phyloP scores from a whole-genome alignment of 2,888 invertebrate species.

The Geophilus truncorum region DNA sequence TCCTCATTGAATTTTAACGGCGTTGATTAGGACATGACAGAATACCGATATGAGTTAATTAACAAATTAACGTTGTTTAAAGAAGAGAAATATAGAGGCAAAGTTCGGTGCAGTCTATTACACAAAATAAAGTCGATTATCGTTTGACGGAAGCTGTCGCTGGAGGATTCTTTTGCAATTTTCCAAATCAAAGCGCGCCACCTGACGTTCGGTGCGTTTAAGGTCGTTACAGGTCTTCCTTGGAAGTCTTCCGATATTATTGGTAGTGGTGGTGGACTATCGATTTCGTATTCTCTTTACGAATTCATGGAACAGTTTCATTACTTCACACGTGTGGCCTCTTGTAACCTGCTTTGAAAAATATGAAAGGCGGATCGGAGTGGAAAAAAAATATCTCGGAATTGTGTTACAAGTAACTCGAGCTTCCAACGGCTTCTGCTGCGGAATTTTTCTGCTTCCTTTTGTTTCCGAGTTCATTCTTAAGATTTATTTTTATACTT shows the following conservation, averaged over 20 bases:
- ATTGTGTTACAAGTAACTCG: neutral
- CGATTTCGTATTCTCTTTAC: constrained; percentile 22
- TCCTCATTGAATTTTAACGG: neutral
- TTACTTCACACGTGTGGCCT: constrained; percentile 3
- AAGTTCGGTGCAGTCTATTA: neutral
- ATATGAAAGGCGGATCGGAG: neutral
- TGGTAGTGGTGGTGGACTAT: constrained; percentile 10
- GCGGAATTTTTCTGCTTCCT: neutral
- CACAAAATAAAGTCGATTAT: neutral
- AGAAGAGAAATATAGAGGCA: too few relatives aligned
- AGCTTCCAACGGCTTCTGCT: neutral
- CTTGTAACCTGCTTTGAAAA: neutral
- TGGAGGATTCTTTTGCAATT: neutral
- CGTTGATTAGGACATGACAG: neutral
- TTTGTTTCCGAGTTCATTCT: neutral
- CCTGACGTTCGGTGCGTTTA: constrained; percentile 17
- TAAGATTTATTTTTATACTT: neutral
- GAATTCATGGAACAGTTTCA: constrained; percentile 27
- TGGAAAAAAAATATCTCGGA: neutral
- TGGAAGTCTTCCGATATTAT: neutral
- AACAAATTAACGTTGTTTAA: neutral
- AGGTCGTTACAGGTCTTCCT: constrained; percentile 17
- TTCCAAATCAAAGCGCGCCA: constrained; percentile 5
- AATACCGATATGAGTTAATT: neutral
- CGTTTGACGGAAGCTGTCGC: neutral